phyloP scores from a whole-genome alignment of 2,113 vertebrate genomes.

The Pomatorhinus ruficollis region DNA sequence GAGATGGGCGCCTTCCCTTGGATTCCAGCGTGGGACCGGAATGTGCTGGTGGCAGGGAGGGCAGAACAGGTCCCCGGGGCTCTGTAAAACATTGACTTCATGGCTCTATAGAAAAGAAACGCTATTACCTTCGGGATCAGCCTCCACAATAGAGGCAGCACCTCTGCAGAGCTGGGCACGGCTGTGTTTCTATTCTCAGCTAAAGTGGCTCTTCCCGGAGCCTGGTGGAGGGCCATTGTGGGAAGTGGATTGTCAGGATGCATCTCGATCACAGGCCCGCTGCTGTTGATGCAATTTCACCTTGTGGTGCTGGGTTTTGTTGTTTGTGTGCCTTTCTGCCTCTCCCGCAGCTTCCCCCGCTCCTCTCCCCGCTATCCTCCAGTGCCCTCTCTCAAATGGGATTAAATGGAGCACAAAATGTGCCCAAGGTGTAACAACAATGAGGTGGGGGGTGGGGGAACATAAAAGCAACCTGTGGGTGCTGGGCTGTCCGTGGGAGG shows the following conservation, averaged over 20 bases:
- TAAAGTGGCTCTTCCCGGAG: constrained; percentile 38
- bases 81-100: background rate
- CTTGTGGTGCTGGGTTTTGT: background rate
- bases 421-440: background rate
- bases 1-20: background rate
- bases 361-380: background rate
- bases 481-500: background rate
- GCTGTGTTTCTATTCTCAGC: constrained; percentile 3
- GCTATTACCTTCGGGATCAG: background rate
- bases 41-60: background rate
- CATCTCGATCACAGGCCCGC: background rate
- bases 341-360: background rate
- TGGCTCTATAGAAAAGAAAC: background rate
- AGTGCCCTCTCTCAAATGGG: constrained; percentile 27
- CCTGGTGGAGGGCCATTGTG: constrained; percentile 30
- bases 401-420: constrained; percentile 63
- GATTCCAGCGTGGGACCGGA: background rate
- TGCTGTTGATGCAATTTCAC: constrained; percentile 44
- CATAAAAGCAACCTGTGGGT: background rate
- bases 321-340: background rate
- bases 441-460: background rate
- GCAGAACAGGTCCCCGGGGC: background rate
- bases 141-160: background rate
- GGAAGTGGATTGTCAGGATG: constrained; percentile 28
- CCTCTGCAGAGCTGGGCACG: background rate